Evolutionary conservation across 2,797 vertebrate genomes (phyloP), one percentile per base, ranked within the genome.

Genomic region (Sphaeramia orbicularis): DNA sequence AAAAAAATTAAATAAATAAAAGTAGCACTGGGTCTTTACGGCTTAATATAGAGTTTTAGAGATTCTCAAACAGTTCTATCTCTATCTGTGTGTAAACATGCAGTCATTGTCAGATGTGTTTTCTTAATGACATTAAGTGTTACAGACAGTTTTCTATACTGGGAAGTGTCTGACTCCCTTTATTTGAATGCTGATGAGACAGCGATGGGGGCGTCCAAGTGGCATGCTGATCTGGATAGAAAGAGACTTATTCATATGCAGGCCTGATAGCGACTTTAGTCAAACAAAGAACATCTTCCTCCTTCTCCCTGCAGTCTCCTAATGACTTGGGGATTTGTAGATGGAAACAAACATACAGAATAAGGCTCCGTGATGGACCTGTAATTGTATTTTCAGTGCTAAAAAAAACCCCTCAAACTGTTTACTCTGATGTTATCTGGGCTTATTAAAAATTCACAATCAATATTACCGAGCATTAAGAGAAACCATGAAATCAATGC

Each of bases 181-280:
- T 74, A 69, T 77, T 18, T 80, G 79, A 89, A 90, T 89, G 78
- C 81, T 87, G 84, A 92, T 85, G 83, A 91, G 85, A 69, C 49
- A 2, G 74, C 64, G 16, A 67, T 35, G 70, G 84, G 74, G 78
- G 83, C 42, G 49, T 80, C 81, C 83, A 72, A 80, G 79, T 58
- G 60, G 80, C 84, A 75, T 76, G 84, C 85, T 83, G 79, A 78
- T 90, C 77, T 70, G 67, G 79, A 84, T 76, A 63, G 74, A 77
- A 59, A 70, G 72, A 77, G 70, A 51, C 81, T 81, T 44, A 91
- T 90, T 91, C 55, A 78, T 80, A 91, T 91, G 80, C 90, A 86
- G 85, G 74, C 68, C 80, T 50, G 68, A 81, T 81, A 65, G 83
- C 35, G 42, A 73, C 76, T 84, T 87, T 65, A 85, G 83, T 86